These are phyloP conservation scores for Seriola rivoliana DNA, from an alignment of 2,113 vertebrate genomes.

Conservation along the genomic window DNA sequence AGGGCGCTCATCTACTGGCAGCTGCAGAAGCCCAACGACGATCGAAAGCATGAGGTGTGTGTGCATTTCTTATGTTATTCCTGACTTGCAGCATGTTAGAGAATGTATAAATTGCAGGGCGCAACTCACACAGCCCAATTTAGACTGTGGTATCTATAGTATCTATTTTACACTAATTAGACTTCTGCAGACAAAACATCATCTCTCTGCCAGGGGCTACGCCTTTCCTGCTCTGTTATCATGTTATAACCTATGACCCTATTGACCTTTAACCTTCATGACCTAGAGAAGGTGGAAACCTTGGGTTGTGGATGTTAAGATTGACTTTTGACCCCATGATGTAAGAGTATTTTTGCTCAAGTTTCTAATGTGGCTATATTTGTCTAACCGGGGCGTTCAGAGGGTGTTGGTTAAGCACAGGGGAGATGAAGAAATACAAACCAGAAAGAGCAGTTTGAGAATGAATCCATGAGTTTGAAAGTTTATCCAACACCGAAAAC, in stretches of 20 bases:
- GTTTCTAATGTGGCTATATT: slow-evolving; percentile 30
- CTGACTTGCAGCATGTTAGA: background rate
- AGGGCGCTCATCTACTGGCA: slow-evolving; percentile 94
- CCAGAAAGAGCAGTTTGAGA: slow-evolving; percentile 29
- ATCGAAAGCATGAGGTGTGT: slow-evolving; percentile 92
- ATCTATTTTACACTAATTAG: slow-evolving; percentile 10
- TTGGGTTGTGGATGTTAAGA: slow-evolving; percentile 48
- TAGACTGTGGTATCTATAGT: background rate
- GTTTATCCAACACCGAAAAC: background rate
- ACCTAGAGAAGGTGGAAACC: slow-evolving; percentile 17
- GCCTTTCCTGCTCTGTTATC: slow-evolving; percentile 35
- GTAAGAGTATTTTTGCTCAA: slow-evolving; percentile 11
- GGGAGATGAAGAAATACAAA: slow-evolving; percentile 10
- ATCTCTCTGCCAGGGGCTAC: background rate
- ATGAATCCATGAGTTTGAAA: background rate
- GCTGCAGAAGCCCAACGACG: slow-evolving; percentile 92
- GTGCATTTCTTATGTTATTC: background rate
- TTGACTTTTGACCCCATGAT: slow-evolving; percentile 50
- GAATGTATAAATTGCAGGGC: background rate
- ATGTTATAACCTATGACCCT: slow-evolving; percentile 28
- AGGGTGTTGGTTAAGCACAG: background rate
- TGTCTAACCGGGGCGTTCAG: slow-evolving; percentile 24
- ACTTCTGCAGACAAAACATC: slow-evolving; percentile 30
- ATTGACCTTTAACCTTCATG: slow-evolving; percentile 41
- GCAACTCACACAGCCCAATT: background rate